Base-by-base conservation (phyloP, 2,888 invertebrate genomes). In the Hirtodrosophila histrioides region DNA sequence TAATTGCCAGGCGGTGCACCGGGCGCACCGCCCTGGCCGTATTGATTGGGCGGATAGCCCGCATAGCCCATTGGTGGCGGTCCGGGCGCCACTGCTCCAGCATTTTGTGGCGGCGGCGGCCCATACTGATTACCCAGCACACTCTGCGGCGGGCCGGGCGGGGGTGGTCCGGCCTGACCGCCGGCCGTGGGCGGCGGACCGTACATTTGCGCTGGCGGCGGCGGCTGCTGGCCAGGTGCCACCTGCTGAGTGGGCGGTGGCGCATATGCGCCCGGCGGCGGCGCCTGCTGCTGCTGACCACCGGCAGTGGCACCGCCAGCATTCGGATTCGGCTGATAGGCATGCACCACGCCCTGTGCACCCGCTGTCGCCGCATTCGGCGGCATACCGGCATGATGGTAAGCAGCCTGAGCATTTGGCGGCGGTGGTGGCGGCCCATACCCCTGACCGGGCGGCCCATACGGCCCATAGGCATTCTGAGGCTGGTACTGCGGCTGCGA, bases 391-490 rank as follows among this genome's bases (percentile, higher is more conserved):
- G 92, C 92, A 46, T 93, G 93, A 63, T 93, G 93, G 70, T 93
- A 93, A 54, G 93, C 93, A 87, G 92, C 88, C 37, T 83, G 83
- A 93, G 92, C 93, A 53, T 93, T 92, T 3, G 93, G 92, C 9
- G 95, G 93, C 7, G 95, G 93, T 7, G 94, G 94, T 23, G 89
- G 89, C 3, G 90, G 90, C 0, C 90, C 90, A 79, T 95, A 95
- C 4, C 93, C 89, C 73, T 91, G 91, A 0, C 89, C 65, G n/a
- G 92, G 92, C 5, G 91, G 91, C 0, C 91, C 91, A 57, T 92
- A 91, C 0, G 93, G 93, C 17, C 17, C 17, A 83, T 94, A 94
- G 3, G 94, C 93, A 49, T 94, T 92, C 69, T 92, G 92, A 33
- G 94, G 93, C 56, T 94, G 94, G 80, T 94, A 94, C 29, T 91